Percentiles rank a stretch among this genome's conserved stretches.
These are phyloP conservation scores for Python bivittatus DNA, from an alignment of 2,113 vertebrate species.

Conservation along the genomic window DNA sequence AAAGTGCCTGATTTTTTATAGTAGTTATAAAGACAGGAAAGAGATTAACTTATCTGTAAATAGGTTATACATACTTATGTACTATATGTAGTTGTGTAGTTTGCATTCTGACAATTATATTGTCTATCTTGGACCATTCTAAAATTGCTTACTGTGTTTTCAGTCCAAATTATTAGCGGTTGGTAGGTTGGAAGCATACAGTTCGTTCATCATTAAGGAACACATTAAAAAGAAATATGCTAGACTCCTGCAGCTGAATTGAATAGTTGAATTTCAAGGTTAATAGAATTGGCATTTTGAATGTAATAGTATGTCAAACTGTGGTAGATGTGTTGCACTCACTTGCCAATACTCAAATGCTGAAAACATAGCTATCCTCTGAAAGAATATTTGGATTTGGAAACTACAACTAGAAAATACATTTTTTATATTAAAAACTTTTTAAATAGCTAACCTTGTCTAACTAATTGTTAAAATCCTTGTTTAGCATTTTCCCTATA, in stretches of 20 bases:
- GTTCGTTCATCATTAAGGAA: background rate
- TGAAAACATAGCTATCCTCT: background rate
- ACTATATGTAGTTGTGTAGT: background rate
- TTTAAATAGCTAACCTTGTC: background rate
- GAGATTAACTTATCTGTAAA: background rate
- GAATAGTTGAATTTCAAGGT: background rate
- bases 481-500: background rate
- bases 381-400: background rate
- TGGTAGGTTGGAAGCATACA: background rate
- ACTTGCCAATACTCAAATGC: background rate
- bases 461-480: background rate
- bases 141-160: background rate
- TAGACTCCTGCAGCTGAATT: background rate
- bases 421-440: background rate
- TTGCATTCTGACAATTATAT: background rate
- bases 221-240: background rate
- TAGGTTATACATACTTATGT: background rate
- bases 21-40: background rate
- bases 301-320: background rate
- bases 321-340: background rate
- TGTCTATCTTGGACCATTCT: background rate
- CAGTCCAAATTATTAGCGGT: background rate
- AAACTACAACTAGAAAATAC: background rate
- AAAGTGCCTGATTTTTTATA: background rate
- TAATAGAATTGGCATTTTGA: background rate